phyloP scores from a whole-genome alignment of 2,797 vertebrate species.

The Notoglanidium macrostoma region DNA sequence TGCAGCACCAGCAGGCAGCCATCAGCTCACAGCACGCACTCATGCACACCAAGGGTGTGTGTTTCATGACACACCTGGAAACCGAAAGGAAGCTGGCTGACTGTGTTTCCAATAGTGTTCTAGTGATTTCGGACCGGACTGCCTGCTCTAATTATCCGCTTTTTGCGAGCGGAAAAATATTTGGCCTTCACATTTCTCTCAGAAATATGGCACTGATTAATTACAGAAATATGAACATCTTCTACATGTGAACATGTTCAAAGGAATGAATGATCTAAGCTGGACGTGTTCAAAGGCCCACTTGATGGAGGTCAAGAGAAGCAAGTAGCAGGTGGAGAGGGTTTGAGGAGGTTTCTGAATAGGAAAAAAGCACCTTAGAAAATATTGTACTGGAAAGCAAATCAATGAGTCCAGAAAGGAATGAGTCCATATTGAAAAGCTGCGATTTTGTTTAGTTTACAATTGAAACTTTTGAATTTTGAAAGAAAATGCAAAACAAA shows the following conservation, averaged over 20 bases:
- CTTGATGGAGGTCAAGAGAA: neutral
- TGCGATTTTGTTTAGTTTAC: neutral
- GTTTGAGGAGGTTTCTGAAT: neutral
- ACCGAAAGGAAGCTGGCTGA: constrained; percentile 12
- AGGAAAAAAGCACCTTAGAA: constrained; percentile 13
- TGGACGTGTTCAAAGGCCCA: constrained; percentile 2
- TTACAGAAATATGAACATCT: constrained; percentile 38
- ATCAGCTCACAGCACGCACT: constrained; percentile 40
- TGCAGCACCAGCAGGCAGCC: constrained; percentile 42
- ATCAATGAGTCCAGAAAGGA: neutral
- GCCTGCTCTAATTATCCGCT: constrained; percentile 37
- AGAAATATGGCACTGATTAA: constrained; percentile 52
- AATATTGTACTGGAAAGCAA: neutral
- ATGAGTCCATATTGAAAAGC: neutral
- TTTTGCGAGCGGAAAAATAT: constrained; percentile 38
- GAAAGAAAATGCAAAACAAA: neutral
- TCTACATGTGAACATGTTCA: constrained; percentile 24
- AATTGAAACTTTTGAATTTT: neutral
- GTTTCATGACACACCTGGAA: constrained; percentile 52
- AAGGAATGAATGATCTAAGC: constrained; percentile 46
- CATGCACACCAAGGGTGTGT: constrained; percentile 17
- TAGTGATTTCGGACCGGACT: constrained; percentile 13
- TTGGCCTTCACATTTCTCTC: constrained; percentile 24
- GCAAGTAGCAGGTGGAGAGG: constrained; percentile 10
- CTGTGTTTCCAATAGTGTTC: constrained; percentile 7